A percentile compares a stretch with the other conserved stretches of the same genome.
phyloP scores from a whole-genome alignment of 1,140 invertebrate genomes.

The Papilio machaon region DNA sequence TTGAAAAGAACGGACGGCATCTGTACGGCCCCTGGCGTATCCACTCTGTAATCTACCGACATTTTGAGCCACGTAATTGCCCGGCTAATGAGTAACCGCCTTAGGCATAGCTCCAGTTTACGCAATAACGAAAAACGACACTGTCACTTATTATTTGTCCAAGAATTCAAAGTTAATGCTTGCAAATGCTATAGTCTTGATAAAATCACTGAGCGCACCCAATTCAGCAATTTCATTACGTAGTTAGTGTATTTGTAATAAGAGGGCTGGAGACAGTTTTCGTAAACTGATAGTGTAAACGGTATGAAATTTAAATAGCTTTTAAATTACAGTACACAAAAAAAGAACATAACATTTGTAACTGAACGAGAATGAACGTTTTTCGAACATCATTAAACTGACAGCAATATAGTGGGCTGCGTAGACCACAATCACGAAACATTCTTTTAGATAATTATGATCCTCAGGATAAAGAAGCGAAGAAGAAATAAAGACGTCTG shows the following conservation, averaged over 20 bases:
- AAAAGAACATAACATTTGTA: neutral
- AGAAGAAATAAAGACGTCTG: neutral
- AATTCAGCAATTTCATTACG: neutral
- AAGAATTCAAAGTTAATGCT: neutral
- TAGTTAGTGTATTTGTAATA: neutral
- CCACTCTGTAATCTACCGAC: constrained; percentile 70
- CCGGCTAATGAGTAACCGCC: constrained; percentile 67
- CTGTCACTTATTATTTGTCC: constrained; percentile 60
- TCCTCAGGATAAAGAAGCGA: too few relatives aligned
- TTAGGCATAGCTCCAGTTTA: constrained; percentile 69
- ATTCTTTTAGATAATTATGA: neutral
- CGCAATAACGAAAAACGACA: constrained; percentile 60
- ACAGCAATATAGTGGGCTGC: neutral
- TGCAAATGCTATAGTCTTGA: constrained; percentile 27
- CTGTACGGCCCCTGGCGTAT: constrained; percentile 60
- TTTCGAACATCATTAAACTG: neutral
- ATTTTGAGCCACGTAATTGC: constrained; percentile 74
- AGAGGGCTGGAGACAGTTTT: neutral
- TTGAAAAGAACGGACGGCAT: constrained; percentile 60
- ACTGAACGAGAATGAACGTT: neutral
- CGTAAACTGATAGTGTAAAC: neutral
- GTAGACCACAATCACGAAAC: neutral
- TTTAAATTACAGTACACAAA: neutral
- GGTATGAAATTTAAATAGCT: neutral
- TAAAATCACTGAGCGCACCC: constrained; percentile 31